Evolutionary conservation across 2,888 invertebrate genomes (phyloP).

Genomic region (Sicus ferrugineus): DNA sequence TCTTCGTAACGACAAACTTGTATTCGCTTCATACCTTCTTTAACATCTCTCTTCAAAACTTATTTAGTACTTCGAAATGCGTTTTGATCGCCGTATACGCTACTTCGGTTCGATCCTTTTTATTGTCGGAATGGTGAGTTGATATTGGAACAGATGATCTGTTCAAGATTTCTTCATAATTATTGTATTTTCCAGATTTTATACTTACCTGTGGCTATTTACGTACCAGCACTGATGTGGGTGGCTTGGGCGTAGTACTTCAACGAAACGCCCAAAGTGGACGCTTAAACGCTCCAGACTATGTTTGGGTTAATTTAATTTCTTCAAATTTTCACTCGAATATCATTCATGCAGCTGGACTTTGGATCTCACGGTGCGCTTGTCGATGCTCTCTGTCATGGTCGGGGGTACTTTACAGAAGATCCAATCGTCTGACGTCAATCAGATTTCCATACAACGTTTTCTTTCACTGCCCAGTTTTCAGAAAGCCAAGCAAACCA

Average conservation of each 20-base stretch:
- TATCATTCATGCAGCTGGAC: constrained; percentile 80
- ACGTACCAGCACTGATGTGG: constrained; percentile 77
- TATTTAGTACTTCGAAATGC: constrained; percentile 72
- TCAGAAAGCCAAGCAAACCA: constrained; percentile 72
- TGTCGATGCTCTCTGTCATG: constrained; percentile 78
- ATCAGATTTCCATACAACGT: constrained; percentile 86
- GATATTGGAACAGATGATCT: background rate
- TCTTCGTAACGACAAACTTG: too few relatives aligned
- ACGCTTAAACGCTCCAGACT: constrained; percentile 77
- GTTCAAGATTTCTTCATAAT: background rate
- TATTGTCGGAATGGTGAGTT: constrained; percentile 73
- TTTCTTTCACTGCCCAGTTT: constrained; percentile 79
- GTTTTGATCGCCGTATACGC: constrained; percentile 75
- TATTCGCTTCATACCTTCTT: too few relatives aligned
- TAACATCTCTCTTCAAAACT: background rate
- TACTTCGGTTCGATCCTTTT: constrained; percentile 76
- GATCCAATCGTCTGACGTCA: constrained; percentile 78
- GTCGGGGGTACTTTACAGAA: constrained; percentile 81
- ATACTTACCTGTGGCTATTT: constrained; percentile 67
- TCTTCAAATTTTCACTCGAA: background rate
- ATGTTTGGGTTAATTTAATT: constrained; percentile 55
- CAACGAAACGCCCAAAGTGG: constrained; percentile 74
- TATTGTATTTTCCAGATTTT: constrained; percentile 46
- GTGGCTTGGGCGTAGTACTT: constrained; percentile 73
- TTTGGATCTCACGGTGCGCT: constrained; percentile 77